A percentile compares a stretch with the other conserved stretches of the same genome.
Conservation (phyloP, 30 jellyfish, hydroid and myxozoan genomes). For the Catostylus mosaicus region DNA sequence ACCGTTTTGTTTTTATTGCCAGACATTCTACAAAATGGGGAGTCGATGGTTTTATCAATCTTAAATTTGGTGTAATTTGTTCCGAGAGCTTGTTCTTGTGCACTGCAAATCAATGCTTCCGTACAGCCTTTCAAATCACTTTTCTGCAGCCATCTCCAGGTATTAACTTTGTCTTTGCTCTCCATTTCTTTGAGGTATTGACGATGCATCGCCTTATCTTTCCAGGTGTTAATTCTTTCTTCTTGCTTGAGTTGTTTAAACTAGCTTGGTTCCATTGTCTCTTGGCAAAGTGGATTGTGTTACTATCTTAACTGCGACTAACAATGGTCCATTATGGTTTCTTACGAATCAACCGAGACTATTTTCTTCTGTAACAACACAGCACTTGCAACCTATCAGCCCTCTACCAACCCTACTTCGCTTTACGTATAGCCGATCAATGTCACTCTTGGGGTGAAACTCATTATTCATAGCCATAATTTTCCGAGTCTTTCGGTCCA, state of each 20-base stretch:
- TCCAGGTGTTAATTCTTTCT: background rate
- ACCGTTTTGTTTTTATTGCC: slow-evolving; percentile 2
- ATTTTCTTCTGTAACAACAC: slow-evolving; percentile 26
- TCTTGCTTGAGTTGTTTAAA: background rate
- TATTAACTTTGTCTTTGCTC: background rate
- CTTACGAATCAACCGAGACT: slow-evolving; percentile 27
- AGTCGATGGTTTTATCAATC: background rate
- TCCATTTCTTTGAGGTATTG: slow-evolving; percentile 7
- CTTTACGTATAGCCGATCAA: slow-evolving; percentile 15
- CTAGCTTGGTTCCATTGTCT: slow-evolving; percentile 1
- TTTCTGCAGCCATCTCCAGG: slow-evolving; percentile 21
- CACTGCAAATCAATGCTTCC: slow-evolving; percentile 21
- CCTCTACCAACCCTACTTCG: slow-evolving; percentile 33
- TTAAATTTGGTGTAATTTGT: background rate
- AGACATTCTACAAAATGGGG: background rate
- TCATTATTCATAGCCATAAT: slow-evolving; percentile 7
- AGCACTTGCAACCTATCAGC: slow-evolving; percentile 11
- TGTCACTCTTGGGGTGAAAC: slow-evolving; percentile 4
- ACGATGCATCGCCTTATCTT: slow-evolving; percentile 12
- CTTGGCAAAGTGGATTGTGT: background rate
- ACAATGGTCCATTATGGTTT: slow-evolving; percentile 5
- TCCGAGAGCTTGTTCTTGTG: slow-evolving; percentile 12
- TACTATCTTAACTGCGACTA: slow-evolving; percentile 15
- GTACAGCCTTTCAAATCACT: slow-evolving; percentile 7
- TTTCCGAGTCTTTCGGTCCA: slow-evolving; percentile 12